A percentile compares a stretch with the other conserved stretches of the same genome.
Conservation (phyloP, 2,888 invertebrate genomes). For the Lasioglossum lativentre region DNA sequence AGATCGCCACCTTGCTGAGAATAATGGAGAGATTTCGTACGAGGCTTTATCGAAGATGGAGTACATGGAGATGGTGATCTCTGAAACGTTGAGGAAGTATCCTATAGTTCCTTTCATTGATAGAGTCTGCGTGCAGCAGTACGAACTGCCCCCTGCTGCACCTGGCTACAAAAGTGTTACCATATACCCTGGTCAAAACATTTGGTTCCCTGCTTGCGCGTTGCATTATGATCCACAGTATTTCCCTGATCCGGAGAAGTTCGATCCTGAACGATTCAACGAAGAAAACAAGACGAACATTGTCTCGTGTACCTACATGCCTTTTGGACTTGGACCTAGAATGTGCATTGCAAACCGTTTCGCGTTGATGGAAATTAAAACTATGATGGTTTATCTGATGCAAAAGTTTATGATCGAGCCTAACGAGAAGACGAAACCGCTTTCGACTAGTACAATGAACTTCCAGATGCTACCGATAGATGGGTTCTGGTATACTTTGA, state of each 20-base stretch:
- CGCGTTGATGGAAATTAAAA: conserved; percentile 75
- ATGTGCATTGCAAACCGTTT: conserved; percentile 77
- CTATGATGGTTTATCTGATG: conserved; percentile 69
- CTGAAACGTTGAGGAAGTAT: conserved; percentile 86
- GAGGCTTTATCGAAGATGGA: conserved; percentile 70
- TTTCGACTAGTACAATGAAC: conserved; percentile 60
- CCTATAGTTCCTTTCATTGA: conserved; percentile 85
- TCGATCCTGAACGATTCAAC: conserved; percentile 75
- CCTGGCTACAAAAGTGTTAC: conserved; percentile 38
- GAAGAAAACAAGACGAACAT: conserved; percentile 69
- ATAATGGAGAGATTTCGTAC: conserved; percentile 69
- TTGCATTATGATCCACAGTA: conserved; percentile 74
- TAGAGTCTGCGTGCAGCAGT: conserved; percentile 85
- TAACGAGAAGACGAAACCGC: conserved; percentile 82
- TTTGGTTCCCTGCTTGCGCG: conserved; percentile 68
- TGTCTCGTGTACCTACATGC: conserved; percentile 68
- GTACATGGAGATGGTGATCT: conserved; percentile 77
- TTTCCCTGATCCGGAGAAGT: conserved; percentile 73
- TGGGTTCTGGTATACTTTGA: conserved; percentile 71
- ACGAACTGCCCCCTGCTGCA: conserved; percentile 81
- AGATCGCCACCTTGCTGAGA: conserved; percentile 64
- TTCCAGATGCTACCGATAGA: conserved; percentile 52
- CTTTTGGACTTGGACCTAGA: conserved; percentile 76
- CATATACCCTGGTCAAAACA: conserved; percentile 49
- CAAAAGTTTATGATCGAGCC: conserved; percentile 70